Evolutionary conservation across 1,140 invertebrate species (phyloP).

Genomic region (Ectropis grisescens): DNA sequence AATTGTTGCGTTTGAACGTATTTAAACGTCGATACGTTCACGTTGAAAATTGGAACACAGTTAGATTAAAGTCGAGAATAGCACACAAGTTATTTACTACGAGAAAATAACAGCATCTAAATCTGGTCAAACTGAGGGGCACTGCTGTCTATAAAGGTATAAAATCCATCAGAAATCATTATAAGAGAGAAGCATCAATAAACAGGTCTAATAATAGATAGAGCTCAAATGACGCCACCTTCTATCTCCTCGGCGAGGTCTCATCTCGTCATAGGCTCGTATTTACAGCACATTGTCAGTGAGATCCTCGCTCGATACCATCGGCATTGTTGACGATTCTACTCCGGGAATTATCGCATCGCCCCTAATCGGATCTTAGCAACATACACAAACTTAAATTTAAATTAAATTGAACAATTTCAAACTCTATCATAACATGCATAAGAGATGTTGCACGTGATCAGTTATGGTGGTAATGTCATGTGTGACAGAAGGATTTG

Average conservation of each 20-base stretch:
- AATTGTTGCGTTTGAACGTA: too few species aligned
- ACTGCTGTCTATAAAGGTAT: too few species aligned
- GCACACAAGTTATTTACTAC: too few species aligned
- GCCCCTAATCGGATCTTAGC: constrained; percentile 47
- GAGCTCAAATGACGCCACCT: constrained; percentile 17
- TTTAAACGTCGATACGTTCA: too few species aligned
- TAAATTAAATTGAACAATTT: background rate
- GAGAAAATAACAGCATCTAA: too few species aligned
- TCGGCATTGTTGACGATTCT: constrained; percentile 35
- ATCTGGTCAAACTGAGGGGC: too few species aligned
- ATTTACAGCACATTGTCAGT: constrained; percentile 36
- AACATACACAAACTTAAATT: constrained; percentile 8
- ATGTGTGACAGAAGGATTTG: constrained; percentile 50
- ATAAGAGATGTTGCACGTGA: constrained; percentile 2
- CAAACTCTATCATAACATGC: constrained; percentile 4
- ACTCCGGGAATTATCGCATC: constrained; percentile 41
- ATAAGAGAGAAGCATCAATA: too few species aligned
- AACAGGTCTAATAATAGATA: too few species aligned
- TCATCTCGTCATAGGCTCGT: constrained; percentile 25
- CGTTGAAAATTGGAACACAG: too few species aligned
- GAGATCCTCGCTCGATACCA: constrained; percentile 29
- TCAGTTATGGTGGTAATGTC: constrained; percentile 11
- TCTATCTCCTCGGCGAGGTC: constrained; percentile 15
- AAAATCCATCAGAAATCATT: too few species aligned
- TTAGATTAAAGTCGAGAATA: too few species aligned